Conservation (phyloP, 2,113 vertebrate species). For the Murina feae region DNA sequence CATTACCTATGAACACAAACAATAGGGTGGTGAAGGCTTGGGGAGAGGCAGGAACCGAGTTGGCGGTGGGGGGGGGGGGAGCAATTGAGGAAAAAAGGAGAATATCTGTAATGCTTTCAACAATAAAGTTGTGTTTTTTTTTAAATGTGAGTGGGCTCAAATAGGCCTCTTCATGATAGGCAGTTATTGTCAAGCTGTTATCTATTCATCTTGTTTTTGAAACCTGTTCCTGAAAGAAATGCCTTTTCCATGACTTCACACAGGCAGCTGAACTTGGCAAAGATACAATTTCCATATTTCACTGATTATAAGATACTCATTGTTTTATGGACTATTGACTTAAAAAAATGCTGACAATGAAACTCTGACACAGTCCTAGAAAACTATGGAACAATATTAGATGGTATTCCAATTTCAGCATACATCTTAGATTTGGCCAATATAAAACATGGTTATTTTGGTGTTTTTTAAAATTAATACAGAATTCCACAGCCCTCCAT, state of each 20-base stretch:
- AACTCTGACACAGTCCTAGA: not conserved
- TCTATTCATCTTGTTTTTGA: not conserved
- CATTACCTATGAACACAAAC: no score
- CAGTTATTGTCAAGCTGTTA: not conserved
- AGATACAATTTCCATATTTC: not conserved
- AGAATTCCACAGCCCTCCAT: not conserved
- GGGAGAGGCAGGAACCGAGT: no score
- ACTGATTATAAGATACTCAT: not conserved
- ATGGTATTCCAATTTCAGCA: not conserved
- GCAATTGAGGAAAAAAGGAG: no score
- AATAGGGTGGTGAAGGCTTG: no score
- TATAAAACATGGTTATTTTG: not conserved
- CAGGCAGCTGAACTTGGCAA: not conserved
- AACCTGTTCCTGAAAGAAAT: not conserved
- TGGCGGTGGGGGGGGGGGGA: no score
- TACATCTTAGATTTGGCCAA: not conserved
- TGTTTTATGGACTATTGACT: not conserved
- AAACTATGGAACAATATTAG: not conserved
- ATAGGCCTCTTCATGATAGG: not conserved
- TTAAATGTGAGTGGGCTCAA: not conserved
- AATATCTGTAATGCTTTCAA: no score
- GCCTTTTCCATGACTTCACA: not conserved
- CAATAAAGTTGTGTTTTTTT: no score
- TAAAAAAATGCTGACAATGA: not conserved
- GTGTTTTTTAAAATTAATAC: not conserved